These are phyloP conservation scores for Phylloscopus collybita DNA, from an alignment of 2,797 vertebrate genomes.

Conservation along the genomic window DNA sequence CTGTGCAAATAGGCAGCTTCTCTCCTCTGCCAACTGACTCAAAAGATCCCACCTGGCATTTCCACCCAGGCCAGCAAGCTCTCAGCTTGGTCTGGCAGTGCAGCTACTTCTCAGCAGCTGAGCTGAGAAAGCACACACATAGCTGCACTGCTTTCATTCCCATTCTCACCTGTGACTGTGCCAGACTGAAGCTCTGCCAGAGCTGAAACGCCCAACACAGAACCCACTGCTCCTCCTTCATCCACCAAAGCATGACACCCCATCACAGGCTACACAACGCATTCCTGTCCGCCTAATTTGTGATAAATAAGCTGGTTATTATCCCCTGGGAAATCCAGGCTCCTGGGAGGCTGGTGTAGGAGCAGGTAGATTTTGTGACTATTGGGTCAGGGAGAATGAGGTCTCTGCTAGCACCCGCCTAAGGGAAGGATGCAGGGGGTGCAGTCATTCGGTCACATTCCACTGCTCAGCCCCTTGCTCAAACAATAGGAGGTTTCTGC, in stretches of 20 bases:
- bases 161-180: not conserved
- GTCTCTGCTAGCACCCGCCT: rapidly evolving
- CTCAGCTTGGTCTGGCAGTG: not conserved
- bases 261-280: rapidly evolving
- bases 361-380: not conserved
- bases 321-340: not conserved
- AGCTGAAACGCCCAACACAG: rapidly evolving
- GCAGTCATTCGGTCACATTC: rapidly evolving
- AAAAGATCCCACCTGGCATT: not conserved
- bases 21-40: not conserved
- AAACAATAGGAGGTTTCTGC: not conserved
- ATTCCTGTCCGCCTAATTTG: not conserved
- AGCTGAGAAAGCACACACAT: not conserved
- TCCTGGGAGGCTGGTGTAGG: not conserved
- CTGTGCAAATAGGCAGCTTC: not conserved
- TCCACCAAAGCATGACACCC: not conserved
- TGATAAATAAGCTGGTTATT: not conserved
- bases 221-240: not conserved
- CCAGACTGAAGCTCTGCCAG: not conserved
- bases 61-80: not conserved
- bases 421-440: not conserved
- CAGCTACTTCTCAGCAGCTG: not conserved
- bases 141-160: not conserved
- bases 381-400: not conserved
- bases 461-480: not conserved